A percentile compares a stretch with the other conserved stretches of the same genome.
Evolutionary conservation across 2,888 invertebrate genomes (phyloP).

Genomic region (Mylabris sibirica): DNA sequence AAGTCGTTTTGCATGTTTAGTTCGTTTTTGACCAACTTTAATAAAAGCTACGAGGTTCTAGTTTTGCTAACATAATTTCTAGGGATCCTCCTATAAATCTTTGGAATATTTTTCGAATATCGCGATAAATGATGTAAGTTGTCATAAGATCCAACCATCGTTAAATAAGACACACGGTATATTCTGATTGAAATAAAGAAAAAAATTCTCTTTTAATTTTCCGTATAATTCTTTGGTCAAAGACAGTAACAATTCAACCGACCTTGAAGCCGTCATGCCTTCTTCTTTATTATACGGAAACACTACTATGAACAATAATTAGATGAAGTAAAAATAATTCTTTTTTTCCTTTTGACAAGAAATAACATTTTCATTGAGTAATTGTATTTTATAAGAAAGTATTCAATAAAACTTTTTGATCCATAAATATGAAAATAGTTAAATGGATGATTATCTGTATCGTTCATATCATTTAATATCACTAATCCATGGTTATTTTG

Average conservation of each 20-base stretch:
- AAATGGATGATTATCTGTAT: conserved; percentile 27
- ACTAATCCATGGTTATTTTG: conserved; percentile 22
- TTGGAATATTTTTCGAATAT: too few species aligned
- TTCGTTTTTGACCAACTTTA: too few species aligned
- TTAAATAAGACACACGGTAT: too few species aligned
- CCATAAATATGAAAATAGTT: conserved; percentile 24
- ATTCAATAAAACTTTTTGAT: background rate
- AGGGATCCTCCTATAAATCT: too few species aligned
- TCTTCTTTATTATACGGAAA: conserved; percentile 19
- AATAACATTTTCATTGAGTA: background rate
- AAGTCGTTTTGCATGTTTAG: too few species aligned
- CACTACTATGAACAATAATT: conserved; percentile 12
- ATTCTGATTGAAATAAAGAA: background rate
- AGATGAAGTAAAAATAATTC: background rate
- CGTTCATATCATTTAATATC: conserved; percentile 36
- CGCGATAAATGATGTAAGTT: too few species aligned
- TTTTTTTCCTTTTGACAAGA: background rate
- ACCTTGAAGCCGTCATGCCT: conserved; percentile 25
- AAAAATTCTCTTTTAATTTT: background rate
- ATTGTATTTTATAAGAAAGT: background rate
- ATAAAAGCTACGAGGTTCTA: too few species aligned
- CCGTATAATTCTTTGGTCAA: conserved; percentile 6
- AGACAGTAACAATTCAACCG: conserved; percentile 13
- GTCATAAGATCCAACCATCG: too few species aligned
- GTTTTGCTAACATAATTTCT: too few species aligned